Evolutionary conservation across 2,113 vertebrate genomes (phyloP).

Genomic region (Spilogale gracilis): DNA sequence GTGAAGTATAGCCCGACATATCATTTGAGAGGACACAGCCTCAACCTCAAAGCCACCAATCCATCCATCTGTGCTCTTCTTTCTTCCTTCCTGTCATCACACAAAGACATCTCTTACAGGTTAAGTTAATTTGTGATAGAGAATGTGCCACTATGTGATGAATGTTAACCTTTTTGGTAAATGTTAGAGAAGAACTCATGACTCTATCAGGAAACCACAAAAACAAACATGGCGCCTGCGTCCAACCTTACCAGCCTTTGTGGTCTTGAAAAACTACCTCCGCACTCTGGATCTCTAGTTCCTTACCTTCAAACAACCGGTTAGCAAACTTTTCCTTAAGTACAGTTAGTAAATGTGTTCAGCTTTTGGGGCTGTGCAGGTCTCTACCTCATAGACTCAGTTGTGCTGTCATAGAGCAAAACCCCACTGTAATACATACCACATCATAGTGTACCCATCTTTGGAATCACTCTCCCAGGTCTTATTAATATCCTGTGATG

Average conservation of each 20-base stretch:
- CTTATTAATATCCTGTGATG: background rate
- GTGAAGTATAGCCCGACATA: too few relatives aligned
- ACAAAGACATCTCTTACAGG: too few relatives aligned
- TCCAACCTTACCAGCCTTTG: too few relatives aligned
- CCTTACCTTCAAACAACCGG: background rate
- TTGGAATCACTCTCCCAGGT: background rate
- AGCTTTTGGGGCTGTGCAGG: rapidly evolving
- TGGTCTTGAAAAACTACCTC: background rate
- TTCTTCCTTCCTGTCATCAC: background rate
- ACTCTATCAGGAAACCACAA: background rate
- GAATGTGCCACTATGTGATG: rapidly evolving
- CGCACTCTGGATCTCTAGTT: background rate
- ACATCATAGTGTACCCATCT: rapidly evolving
- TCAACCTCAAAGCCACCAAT: rapidly evolving
- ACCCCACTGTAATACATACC: background rate
- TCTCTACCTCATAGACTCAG: too few relatives aligned
- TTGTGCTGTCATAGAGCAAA: background rate
- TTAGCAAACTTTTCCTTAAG: background rate
- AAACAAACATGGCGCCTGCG: too few relatives aligned
- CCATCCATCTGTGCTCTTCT: background rate
- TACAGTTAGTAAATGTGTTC: rapidly evolving
- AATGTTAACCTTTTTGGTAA: too few relatives aligned
- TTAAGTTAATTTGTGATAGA: too few relatives aligned
- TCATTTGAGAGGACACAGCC: background rate
- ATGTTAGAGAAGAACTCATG: background rate